These are phyloP conservation scores for Dynastes grantii DNA, from an alignment of 2,888 invertebrate genomes.

Conservation along the genomic window DNA sequence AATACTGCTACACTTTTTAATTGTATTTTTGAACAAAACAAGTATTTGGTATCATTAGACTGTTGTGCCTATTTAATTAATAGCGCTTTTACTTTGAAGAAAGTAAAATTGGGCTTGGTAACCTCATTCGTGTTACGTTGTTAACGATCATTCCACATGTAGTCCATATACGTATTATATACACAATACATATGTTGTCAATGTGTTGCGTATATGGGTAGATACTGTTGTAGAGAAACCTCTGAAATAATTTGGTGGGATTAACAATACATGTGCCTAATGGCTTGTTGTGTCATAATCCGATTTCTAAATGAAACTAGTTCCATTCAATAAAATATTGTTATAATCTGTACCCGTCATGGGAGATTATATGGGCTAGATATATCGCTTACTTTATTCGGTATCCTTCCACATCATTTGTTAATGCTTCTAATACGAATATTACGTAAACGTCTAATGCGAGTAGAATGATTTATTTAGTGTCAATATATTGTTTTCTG, in stretches of 20 bases:
- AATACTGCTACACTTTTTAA: no score
- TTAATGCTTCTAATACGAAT: not conserved
- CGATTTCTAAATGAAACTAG: slow-evolving; percentile 49
- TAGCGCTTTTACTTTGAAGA: not conserved
- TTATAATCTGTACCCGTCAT: slow-evolving; percentile 20
- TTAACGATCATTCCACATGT: not conserved
- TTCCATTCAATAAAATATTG: slow-evolving; percentile 38
- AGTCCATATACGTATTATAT: not conserved
- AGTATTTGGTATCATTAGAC: no score
- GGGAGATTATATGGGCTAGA: slow-evolving; percentile 12
- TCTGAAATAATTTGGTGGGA: slow-evolving; percentile 23
- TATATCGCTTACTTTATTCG: not conserved
- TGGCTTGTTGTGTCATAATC: slow-evolving; percentile 40
- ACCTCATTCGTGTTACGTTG: slow-evolving; percentile 6
- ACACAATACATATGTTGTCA: not conserved
- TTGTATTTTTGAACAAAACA: no score
- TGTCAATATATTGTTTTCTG: slow-evolving; percentile 4
- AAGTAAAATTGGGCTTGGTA: slow-evolving; percentile 1
- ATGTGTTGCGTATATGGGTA: not conserved
- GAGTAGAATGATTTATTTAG: not conserved
- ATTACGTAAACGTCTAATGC: slow-evolving; percentile 16
- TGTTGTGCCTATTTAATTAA: not conserved
- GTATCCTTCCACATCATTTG: not conserved
- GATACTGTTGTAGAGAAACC: slow-evolving; percentile 4
- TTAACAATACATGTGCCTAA: slow-evolving; percentile 42